phyloP scores from a whole-genome alignment of 2,888 invertebrate species.

The Aporophyla nigra region DNA sequence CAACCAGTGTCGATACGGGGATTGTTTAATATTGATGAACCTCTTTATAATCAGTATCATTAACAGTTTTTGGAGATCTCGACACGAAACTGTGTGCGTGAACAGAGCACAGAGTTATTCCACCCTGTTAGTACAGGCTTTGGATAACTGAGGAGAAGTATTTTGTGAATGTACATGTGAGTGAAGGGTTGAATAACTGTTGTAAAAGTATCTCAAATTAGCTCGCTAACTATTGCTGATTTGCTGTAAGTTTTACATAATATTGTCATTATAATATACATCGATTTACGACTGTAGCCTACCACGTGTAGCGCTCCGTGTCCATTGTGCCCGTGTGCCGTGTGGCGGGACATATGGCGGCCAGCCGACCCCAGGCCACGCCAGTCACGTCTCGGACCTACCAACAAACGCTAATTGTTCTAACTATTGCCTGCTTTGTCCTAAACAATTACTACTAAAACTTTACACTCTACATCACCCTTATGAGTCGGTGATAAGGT shows the following conservation, averaged over 20 bases:
- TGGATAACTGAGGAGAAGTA: neutral
- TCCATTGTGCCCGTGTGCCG: slow-evolving; percentile 38
- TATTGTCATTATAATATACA: neutral
- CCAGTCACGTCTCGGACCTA: slow-evolving; percentile 74
- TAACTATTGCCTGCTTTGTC: slow-evolving; percentile 73
- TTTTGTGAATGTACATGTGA: neutral
- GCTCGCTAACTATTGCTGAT: neutral
- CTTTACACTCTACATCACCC: slow-evolving; percentile 44
- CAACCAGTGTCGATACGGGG: neutral
- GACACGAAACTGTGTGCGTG: too few relatives aligned
- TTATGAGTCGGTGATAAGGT: slow-evolving; percentile 53
- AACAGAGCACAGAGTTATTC: too few relatives aligned
- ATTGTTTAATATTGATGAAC: slow-evolving; percentile 6
- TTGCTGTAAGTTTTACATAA: slow-evolving; percentile 6
- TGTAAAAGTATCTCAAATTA: neutral
- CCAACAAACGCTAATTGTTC: slow-evolving; percentile 80
- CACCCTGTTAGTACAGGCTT: too few relatives aligned
- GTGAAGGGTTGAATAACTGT: neutral
- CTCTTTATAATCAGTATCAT: neutral
- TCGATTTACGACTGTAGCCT: neutral
- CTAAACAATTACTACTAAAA: slow-evolving; percentile 66
- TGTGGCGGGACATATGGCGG: slow-evolving; percentile 71
- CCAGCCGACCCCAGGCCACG: slow-evolving; percentile 71
- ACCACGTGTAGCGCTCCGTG: slow-evolving; percentile 51
- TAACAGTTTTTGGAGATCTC: neutral